phyloP scores from a whole-genome alignment of 2,888 invertebrate species.

The Diplazon laetatorius region DNA sequence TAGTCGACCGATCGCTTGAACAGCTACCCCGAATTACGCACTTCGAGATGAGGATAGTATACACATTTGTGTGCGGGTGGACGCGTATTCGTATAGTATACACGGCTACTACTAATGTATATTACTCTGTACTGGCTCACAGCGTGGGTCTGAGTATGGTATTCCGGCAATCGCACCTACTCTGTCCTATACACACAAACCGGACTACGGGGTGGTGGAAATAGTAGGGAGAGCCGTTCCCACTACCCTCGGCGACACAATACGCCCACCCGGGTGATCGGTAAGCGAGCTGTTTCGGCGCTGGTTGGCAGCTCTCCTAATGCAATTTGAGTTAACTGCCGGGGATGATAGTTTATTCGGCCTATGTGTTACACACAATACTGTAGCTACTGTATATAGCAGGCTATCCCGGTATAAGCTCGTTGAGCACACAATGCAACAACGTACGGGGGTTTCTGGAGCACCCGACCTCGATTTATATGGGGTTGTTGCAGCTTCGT shows the following conservation, averaged over 20 bases:
- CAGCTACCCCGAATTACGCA: constrained; percentile 57
- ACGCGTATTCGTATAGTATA: constrained; percentile 1
- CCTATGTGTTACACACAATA: constrained; percentile 50
- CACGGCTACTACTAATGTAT: constrained; percentile 22
- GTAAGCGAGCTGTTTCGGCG: constrained; percentile 43
- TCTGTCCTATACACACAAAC: constrained; percentile 38
- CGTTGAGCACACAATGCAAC: constrained; percentile 65
- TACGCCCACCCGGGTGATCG: constrained; percentile 70
- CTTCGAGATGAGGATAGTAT: constrained; percentile 48
- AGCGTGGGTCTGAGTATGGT: constrained; percentile 10
- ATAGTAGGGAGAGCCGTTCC: constrained; percentile 42
- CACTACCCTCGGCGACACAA: constrained; percentile 67
- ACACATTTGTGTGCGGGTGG: no score
- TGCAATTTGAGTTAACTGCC: constrained; percentile 80
- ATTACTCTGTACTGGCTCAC: neutral
- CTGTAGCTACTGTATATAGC: constrained; percentile 35
- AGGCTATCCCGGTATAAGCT: constrained; percentile 58
- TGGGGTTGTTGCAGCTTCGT: constrained; percentile 42
- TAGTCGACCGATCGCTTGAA: constrained; percentile 65
- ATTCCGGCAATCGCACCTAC: constrained; percentile 6
- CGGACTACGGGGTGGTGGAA: constrained; percentile 44
- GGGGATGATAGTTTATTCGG: constrained; percentile 73
- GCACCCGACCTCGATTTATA: constrained; percentile 52
- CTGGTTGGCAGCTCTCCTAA: constrained; percentile 71
- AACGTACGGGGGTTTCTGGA: constrained; percentile 52